These are phyloP conservation scores for Yponomeuta cagnagella DNA, from an alignment of 2,888 invertebrate genomes.

Conservation along the genomic window DNA sequence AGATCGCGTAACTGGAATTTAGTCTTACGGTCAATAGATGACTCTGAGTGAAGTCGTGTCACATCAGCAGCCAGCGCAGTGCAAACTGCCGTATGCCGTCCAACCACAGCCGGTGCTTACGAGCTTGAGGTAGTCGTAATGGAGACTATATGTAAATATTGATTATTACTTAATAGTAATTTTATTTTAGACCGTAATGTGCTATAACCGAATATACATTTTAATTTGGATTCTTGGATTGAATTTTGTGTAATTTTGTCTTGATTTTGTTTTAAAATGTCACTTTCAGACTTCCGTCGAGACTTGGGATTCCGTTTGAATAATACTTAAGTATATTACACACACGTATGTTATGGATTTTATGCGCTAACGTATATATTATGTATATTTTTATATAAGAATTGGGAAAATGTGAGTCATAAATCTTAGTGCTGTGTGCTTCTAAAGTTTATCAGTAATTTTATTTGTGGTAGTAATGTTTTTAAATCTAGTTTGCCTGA, in stretches of 20 bases:
- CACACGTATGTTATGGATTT: constrained; percentile 10
- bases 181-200: constrained; percentile 68
- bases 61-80: no score
- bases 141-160: constrained; percentile 57
- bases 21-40: no score
- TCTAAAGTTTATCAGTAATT: constrained; percentile 30
- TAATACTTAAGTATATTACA: not conserved
- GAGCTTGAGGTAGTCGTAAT: constrained; percentile 14
- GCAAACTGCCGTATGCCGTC: not conserved
- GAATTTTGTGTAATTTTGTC: constrained; percentile 7
- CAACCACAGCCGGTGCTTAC: constrained; percentile 5
- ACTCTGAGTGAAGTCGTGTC: no score
- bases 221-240: constrained; percentile 14
- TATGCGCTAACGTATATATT: constrained; percentile 15
- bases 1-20: not conserved
- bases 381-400: constrained; percentile 6
- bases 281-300: not conserved
- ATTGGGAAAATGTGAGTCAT: constrained; percentile 37
- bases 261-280: not conserved
- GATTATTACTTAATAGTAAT: constrained; percentile 70
- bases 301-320: not conserved
- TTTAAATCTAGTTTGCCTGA: constrained; percentile 41
- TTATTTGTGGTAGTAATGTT: constrained; percentile 37
- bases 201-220: constrained; percentile 51
- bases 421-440: constrained; percentile 35